Evolutionary conservation across 2,888 invertebrate species (phyloP), one percentile per base, ranked within the genome.

Genomic region (Ophion obscuratus): DNA sequence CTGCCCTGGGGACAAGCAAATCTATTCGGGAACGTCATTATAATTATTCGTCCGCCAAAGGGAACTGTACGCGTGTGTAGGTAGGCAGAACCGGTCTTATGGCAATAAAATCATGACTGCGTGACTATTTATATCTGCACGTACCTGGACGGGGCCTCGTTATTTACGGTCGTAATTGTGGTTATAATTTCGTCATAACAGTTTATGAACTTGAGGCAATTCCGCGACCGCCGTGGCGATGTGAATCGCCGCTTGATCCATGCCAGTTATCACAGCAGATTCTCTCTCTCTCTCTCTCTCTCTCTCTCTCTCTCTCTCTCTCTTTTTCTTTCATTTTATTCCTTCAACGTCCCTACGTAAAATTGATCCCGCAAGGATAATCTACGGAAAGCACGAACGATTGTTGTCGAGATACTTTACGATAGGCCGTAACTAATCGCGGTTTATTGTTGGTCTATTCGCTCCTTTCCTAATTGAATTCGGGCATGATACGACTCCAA

Each of bases 121-220:
- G 64, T 74, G 81, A 78, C 64, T 83, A 53, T 31, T 14, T 27
- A 53, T 53, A 67, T 44, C 24, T 20, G 40, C 36, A 20, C 17
- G 17, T 24, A 27, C 53, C 73, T 44, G 40, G 81, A 78, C 59
- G 62, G 75, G 70, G 70, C 14, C 70, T 74, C 70, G 71, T 81
- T 80, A 87, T 87, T 87, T 81, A 85, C 83, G 79, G 62, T 81
- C 78, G 77, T 85, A 85, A 85, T 87, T 85, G 81, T 61, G 70
- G 77, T 85, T 83, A 79, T 66, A 81, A 78, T 77, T 53, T 85
- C 75, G 81, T 87, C 83, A 85, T 81, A 81, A 83, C 83, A 87
- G 83, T 77, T 87, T 66, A 71, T 64, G 77, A 80, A 20, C 66
- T 64, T 47, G 20, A 61, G 36, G 31, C 74, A 66, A 70, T 81